Conservation (phyloP, 2,113 vertebrate genomes). For the Tyrannus savana region DNA sequence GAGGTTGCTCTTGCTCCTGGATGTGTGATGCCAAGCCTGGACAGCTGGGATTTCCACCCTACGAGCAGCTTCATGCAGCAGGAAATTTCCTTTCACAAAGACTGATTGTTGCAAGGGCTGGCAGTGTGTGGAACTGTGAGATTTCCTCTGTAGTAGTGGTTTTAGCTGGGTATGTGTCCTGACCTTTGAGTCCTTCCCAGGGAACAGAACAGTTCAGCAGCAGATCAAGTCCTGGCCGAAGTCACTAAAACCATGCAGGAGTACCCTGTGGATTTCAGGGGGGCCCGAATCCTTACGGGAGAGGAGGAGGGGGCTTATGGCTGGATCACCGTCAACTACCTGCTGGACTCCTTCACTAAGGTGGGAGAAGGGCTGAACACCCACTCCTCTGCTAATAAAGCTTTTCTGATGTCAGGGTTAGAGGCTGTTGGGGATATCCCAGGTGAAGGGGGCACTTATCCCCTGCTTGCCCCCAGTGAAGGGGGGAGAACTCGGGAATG, state of each 20-base stretch:
- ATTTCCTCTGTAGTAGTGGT: not conserved
- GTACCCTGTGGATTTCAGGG: slow-evolving; percentile 81
- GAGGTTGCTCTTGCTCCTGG: not conserved
- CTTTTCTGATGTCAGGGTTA: not conserved
- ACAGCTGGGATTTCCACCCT: not conserved
- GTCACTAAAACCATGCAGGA: slow-evolving; percentile 75
- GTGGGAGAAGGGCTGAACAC: slow-evolving; percentile 33
- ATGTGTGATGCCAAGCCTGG: not conserved
- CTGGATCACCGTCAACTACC: slow-evolving; percentile 91
- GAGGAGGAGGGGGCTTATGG: slow-evolving; percentile 84
- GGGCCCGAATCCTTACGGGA: slow-evolving; percentile 80
- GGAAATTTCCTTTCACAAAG: not conserved
- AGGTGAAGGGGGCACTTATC: not conserved
- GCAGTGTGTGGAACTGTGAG: not conserved
- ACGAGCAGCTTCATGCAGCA: not conserved
- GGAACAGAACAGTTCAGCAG: slow-evolving; percentile 42
- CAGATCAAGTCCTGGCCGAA: slow-evolving; percentile 74
- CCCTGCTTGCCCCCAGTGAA: not conserved
- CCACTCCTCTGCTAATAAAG: not conserved
- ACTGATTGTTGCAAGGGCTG: not conserved
- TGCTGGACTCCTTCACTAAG: slow-evolving; percentile 86
- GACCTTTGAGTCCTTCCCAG: slow-evolving; percentile 27
- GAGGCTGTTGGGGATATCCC: accelerated
- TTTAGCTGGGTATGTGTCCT: not conserved
- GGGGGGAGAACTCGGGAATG: not conserved